phyloP scores from a whole-genome alignment of 2,113 vertebrate genomes.

The Hoplias malabaricus region DNA sequence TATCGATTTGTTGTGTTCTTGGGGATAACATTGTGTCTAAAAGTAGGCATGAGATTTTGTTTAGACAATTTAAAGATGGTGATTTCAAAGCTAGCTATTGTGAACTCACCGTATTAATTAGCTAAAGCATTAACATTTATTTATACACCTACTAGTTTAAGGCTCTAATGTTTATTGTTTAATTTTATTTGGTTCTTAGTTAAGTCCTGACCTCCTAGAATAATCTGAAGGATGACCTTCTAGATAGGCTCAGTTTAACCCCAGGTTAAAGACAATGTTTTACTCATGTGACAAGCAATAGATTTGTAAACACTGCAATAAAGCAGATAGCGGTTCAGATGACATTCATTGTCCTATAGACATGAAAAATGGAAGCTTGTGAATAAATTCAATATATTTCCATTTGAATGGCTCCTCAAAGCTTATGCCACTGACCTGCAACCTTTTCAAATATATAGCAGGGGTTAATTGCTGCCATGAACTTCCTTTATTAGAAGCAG shows the following conservation, averaged over 20 bases:
- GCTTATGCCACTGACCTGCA: slow-evolving; percentile 1
- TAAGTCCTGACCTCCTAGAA: too few relatives aligned
- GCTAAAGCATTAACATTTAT: too few relatives aligned
- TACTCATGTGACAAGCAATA: not conserved
- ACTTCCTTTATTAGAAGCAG: not conserved
- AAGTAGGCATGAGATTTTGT: too few relatives aligned
- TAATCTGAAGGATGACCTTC: too few relatives aligned
- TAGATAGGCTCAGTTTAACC: not conserved
- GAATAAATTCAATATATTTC: not conserved
- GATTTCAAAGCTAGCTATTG: too few relatives aligned
- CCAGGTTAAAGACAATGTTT: not conserved
- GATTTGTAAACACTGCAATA: not conserved
- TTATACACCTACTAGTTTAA: too few relatives aligned
- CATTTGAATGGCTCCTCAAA: not conserved
- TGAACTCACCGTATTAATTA: too few relatives aligned
- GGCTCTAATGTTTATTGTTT: too few relatives aligned
- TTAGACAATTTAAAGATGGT: too few relatives aligned
- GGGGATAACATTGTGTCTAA: too few relatives aligned
- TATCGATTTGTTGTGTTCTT: too few relatives aligned
- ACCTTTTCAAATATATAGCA: not conserved
- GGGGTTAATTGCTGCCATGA: not conserved
- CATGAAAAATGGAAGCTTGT: not conserved
- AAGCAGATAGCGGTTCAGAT: not conserved
- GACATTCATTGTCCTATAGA: not conserved
- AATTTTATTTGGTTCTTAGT: too few relatives aligned